phyloP scores from a whole-genome alignment of 2,113 vertebrate genomes.

The Bubo bubo region DNA sequence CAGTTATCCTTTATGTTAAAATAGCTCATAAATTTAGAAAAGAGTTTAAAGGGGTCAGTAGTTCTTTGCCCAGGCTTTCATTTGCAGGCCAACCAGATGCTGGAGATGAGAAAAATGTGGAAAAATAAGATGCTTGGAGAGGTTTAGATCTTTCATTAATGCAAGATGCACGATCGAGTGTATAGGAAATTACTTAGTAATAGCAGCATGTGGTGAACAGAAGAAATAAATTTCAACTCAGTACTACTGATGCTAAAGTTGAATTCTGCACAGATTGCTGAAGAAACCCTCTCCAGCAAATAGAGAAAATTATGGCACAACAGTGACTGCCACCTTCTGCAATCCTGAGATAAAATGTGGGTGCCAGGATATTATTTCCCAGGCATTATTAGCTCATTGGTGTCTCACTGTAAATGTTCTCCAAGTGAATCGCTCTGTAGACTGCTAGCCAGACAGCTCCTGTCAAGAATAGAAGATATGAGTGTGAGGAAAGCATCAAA shows the following conservation, averaged over 20 bases:
- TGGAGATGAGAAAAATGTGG: neutral
- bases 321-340: neutral
- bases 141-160: neutral
- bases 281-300: neutral
- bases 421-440: neutral
- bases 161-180: neutral
- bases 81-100: neutral
- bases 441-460: neutral
- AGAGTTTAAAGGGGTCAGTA: neutral
- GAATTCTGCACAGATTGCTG: neutral
- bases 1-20: neutral
- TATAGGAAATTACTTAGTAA: neutral
- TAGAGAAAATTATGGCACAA: neutral
- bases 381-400: neutral
- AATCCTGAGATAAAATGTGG: neutral
- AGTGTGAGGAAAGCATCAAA: neutral
- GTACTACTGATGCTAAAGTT: neutral
- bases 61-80: neutral
- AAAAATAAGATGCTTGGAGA: neutral
- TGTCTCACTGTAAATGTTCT: neutral
- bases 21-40: neutral
- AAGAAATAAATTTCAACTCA: neutral
- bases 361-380: neutral
- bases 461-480: neutral
- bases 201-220: neutral